Conservation (phyloP, 2,113 vertebrate species). For the Labrus mixtus region DNA sequence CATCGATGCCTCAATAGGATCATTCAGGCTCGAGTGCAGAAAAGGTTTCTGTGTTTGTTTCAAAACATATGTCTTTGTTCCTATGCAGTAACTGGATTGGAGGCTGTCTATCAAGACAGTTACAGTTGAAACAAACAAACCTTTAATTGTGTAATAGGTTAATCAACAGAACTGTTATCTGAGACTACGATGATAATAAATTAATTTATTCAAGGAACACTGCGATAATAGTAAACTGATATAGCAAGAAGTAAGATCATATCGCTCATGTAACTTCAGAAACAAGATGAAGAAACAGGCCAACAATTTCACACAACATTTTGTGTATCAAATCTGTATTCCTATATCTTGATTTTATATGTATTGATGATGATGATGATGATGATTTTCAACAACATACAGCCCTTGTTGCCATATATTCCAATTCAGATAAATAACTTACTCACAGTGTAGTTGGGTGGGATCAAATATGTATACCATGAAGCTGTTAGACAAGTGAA, state of each 20-base stretch:
- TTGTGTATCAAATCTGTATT: background rate
- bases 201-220: background rate
- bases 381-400: no score
- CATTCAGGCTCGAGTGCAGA: conserved; percentile 10
- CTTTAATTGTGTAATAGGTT: background rate
- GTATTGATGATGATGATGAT: no score
- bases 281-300: background rate
- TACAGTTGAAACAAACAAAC: background rate
- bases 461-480: background rate
- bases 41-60: conserved; percentile 13
- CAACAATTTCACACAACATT: background rate
- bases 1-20: conserved; percentile 8
- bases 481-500: conserved; percentile 38
- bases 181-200: background rate
- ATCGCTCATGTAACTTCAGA: background rate
- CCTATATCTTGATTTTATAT: background rate
- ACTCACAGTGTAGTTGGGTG: background rate
- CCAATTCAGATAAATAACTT: background rate
- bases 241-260: no score
- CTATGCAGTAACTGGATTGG: background rate
- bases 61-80: background rate
- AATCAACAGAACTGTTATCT: background rate
- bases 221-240: no score
- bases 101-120: background rate
- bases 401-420: background rate